A percentile compares a stretch with the other conserved stretches of the same genome.
Evolutionary conservation across 64 coral and sea anemone species (phyloP).

Genomic region (Stichodactyla mertensii): DNA sequence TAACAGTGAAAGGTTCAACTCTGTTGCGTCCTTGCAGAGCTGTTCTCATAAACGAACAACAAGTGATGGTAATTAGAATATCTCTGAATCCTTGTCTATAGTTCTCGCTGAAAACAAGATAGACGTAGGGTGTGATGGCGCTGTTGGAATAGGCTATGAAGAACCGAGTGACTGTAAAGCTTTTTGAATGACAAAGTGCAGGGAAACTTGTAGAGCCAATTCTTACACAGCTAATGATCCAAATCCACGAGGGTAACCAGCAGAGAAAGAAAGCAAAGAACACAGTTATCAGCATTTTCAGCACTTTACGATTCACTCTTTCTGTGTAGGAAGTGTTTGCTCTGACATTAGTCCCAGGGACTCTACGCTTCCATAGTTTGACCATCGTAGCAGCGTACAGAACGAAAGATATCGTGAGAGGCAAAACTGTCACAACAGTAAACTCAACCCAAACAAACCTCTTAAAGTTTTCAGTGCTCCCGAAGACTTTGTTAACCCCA

Average conservation of each 20-base stretch:
- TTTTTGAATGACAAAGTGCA: constrained; percentile 19
- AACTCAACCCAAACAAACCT: constrained; percentile 36
- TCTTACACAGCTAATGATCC: constrained; percentile 30
- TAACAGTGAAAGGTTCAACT: not conserved
- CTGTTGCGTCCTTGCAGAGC: not conserved
- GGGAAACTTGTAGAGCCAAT: not conserved
- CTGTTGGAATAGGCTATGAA: constrained; percentile 49
- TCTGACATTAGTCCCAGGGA: constrained; percentile 31
- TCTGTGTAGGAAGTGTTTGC: constrained; percentile 24
- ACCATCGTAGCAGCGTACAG: constrained; percentile 40
- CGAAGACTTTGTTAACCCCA: not conserved
- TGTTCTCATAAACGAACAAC: not conserved
- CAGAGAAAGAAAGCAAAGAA: constrained; percentile 28
- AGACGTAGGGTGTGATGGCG: constrained; percentile 45
- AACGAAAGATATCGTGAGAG: constrained; percentile 18
- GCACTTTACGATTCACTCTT: constrained; percentile 38
- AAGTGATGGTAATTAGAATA: not conserved
- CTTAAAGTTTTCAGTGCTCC: constrained; percentile 3
- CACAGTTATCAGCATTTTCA: constrained; percentile 40
- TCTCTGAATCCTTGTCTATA: constrained; percentile 33
- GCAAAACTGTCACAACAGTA: not conserved
- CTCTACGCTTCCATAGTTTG: constrained; percentile 40
- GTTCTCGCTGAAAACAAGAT: constrained; percentile 49
- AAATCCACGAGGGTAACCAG: constrained; percentile 52
- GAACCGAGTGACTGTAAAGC: constrained; percentile 9